These are phyloP conservation scores for Drosophila trichaetosa DNA, from an alignment of 2,888 invertebrate genomes.

Conservation along the genomic window DNA sequence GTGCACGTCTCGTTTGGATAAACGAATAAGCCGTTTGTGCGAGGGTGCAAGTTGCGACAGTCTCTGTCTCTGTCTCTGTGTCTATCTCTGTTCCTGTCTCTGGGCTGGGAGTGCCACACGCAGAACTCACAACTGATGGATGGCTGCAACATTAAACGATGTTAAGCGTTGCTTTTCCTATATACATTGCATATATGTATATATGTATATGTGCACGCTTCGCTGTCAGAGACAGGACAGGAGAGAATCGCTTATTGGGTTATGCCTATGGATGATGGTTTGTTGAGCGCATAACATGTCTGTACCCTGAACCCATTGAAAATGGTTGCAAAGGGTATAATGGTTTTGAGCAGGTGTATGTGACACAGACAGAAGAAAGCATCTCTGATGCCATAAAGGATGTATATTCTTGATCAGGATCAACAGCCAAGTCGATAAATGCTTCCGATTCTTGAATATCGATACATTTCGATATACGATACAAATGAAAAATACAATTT, in stretches of 20 bases:
- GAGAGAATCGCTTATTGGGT: constrained; percentile 35
- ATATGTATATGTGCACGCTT: constrained; percentile 20
- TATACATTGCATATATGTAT: background rate
- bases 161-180: constrained; percentile 30
- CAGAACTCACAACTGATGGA: constrained; percentile 35
- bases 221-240: constrained; percentile 8
- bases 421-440: background rate
- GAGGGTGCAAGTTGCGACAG: background rate
- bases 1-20: constrained; percentile 43
- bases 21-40: constrained; percentile 30
- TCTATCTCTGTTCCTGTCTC: background rate
- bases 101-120: constrained; percentile 40
- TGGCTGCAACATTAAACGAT: constrained; percentile 46
- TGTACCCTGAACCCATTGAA: background rate
- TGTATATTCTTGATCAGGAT: background rate
- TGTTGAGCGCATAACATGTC: constrained; percentile 12
- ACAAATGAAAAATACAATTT: background rate
- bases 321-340: background rate
- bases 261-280: constrained; percentile 24
- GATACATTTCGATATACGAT: background rate
- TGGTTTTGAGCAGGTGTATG: background rate
- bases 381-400: background rate
- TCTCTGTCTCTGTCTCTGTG: background rate
- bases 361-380: background rate
- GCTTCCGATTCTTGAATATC: background rate